phyloP scores from a whole-genome alignment of 2,113 vertebrate genomes.

The Campylorhamphus procurvoides region DNA sequence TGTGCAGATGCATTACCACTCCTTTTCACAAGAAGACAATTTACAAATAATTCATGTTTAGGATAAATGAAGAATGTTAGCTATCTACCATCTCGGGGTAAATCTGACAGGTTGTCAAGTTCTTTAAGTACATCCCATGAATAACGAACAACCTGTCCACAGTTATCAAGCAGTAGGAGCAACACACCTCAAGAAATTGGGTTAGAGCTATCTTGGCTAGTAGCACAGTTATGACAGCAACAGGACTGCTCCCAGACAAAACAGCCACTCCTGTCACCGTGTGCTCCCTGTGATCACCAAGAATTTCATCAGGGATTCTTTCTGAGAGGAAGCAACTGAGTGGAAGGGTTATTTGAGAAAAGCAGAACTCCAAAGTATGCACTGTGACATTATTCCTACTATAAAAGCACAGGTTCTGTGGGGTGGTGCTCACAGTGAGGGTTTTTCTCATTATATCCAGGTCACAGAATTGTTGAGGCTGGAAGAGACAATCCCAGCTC shows the following conservation, averaged over 20 bases:
- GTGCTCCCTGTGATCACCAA: background rate
- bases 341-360: background rate
- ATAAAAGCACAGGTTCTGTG: background rate
- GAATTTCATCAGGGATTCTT: background rate
- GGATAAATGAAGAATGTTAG: background rate
- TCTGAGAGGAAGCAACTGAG: background rate
- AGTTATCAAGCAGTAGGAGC: background rate
- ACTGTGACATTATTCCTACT: background rate
- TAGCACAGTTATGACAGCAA: background rate
- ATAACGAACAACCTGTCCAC: background rate
- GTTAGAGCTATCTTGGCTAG: background rate
- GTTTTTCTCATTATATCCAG: background rate
- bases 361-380: background rate
- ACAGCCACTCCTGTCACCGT: accelerated
- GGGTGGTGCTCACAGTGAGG: background rate
- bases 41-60: background rate
- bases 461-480: background rate
- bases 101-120: background rate
- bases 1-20: background rate
- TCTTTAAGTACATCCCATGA: background rate
- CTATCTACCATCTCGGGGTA: background rate
- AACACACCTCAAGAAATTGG: background rate
- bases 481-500: background rate
- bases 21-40: background rate
- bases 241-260: background rate